phyloP scores from a whole-genome alignment of 2,888 invertebrate species.

The Amphipyra berbera region DNA sequence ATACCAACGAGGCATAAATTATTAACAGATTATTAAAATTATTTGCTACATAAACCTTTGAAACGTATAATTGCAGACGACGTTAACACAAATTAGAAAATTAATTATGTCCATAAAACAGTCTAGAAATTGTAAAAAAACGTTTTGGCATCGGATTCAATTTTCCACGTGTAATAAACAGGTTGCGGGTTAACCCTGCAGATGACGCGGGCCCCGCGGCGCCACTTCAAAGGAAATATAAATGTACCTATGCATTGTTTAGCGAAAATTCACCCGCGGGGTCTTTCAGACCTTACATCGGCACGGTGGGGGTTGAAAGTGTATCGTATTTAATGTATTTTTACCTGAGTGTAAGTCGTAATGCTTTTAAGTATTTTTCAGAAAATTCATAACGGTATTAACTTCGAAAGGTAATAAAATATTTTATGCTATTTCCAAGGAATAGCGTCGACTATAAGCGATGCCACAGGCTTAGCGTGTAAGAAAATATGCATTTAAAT shows the following conservation, averaged over 20 bases:
- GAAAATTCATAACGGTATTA: constrained; percentile 13
- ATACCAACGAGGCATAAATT: too few relatives aligned
- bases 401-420: constrained; percentile 24
- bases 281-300: constrained; percentile 69
- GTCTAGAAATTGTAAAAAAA: constrained; percentile 56
- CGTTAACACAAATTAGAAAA: constrained; percentile 11
- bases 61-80: background rate
- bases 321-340: constrained; percentile 47
- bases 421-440: constrained; percentile 19
- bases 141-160: constrained; percentile 64
- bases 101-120: constrained; percentile 31
- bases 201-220: constrained; percentile 84
- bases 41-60: too few relatives aligned
- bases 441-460: background rate
- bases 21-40: too few relatives aligned
- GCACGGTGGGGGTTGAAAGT: constrained; percentile 64
- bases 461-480: background rate
- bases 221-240: constrained; percentile 87
- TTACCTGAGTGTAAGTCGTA: constrained; percentile 40
- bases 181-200: constrained; percentile 82
- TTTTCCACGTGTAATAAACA: constrained; percentile 80
- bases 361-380: constrained; percentile 42
- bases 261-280: constrained; percentile 79
- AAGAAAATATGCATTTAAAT: too few relatives aligned
- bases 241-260: constrained; percentile 89